Evolutionary conservation across 2,797 vertebrate species (phyloP).

Genomic region (Lacerta viridis): DNA sequence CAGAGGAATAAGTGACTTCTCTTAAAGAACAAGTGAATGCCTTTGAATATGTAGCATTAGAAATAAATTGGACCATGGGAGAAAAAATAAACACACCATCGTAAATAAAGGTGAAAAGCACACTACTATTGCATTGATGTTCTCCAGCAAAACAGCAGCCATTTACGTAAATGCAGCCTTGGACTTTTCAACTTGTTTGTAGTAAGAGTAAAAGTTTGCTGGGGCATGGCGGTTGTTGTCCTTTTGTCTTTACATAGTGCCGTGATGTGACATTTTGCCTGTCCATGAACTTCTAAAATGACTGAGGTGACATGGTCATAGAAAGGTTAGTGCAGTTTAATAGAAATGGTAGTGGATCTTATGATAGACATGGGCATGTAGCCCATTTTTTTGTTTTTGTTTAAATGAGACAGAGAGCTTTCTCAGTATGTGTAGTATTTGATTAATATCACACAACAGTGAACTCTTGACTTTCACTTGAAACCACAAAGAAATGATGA

Average conservation of each 20-base stretch:
- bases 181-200: conserved; percentile 26
- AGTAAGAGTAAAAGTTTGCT: not conserved
- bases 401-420: not conserved
- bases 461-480: not conserved
- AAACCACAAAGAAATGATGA: not conserved
- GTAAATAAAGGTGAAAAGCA: not conserved
- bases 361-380: not conserved
- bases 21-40: not conserved
- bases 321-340: conserved; percentile 7
- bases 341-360: not conserved
- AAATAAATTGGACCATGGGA: not conserved
- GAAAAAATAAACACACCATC: not conserved
- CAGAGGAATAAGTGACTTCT: not conserved
- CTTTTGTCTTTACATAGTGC: conserved; percentile 7
- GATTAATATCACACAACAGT: not conserved
- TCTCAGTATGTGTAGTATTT: not conserved
- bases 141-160: not conserved
- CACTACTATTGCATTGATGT: not conserved
- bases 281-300: conserved; percentile 13
- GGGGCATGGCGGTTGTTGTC: not conserved
- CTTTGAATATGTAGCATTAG: not conserved
- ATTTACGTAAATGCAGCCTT: conserved; percentile 23
- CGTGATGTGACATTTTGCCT: conserved; percentile 9
- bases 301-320: conserved; percentile 14
- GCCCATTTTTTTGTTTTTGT: no score